Percentiles rank a stretch among this genome's conserved stretches.
Conservation (phyloP, 30 jellyfish, hydroid and myxozoan genomes). For the Aurelia sp. region DNA sequence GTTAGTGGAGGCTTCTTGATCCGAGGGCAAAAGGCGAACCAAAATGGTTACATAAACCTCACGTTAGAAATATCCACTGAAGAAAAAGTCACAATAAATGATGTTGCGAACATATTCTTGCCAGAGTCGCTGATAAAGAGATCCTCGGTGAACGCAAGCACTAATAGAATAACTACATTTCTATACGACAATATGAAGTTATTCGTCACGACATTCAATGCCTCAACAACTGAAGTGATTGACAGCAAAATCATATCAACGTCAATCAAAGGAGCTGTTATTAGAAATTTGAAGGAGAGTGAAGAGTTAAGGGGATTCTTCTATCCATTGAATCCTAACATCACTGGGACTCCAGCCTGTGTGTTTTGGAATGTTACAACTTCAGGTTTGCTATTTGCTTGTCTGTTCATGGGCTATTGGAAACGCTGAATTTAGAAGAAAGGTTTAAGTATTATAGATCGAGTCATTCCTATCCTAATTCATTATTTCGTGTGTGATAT, state of each 20-base stretch:
- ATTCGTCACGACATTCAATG: slow-evolving; percentile 14
- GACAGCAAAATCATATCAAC: slow-evolving; percentile 60
- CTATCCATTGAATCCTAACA: slow-evolving; percentile 22
- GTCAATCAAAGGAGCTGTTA: slow-evolving; percentile 35
- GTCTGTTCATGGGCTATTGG: too few relatives aligned
- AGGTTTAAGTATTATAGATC: too few relatives aligned
- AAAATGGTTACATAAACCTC: slow-evolving; percentile 12
- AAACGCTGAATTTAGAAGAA: too few relatives aligned
- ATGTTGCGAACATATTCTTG: slow-evolving; percentile 25
- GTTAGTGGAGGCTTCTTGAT: slow-evolving; percentile 5
- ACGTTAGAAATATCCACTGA: slow-evolving; percentile 7
- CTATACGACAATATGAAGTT: slow-evolving; percentile 47
- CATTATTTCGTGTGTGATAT: too few relatives aligned
- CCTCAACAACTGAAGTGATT: slow-evolving; percentile 13
- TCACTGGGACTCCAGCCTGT: slow-evolving; percentile 42
- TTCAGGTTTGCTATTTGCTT: slow-evolving; percentile 7
- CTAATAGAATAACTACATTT: slow-evolving; percentile 33
- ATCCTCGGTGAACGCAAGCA: not conserved
- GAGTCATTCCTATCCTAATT: too few relatives aligned
- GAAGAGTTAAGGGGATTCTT: slow-evolving; percentile 41
- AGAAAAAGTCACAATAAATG: not conserved
- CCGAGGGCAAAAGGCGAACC: not conserved
- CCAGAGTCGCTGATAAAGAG: slow-evolving; percentile 40
- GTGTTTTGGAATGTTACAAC: slow-evolving; percentile 46
- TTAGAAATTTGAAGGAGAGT: slow-evolving; percentile 16